These are phyloP conservation scores for Sebastes elongatus DNA, from an alignment of 2,797 vertebrate species.

Conservation along the genomic window DNA sequence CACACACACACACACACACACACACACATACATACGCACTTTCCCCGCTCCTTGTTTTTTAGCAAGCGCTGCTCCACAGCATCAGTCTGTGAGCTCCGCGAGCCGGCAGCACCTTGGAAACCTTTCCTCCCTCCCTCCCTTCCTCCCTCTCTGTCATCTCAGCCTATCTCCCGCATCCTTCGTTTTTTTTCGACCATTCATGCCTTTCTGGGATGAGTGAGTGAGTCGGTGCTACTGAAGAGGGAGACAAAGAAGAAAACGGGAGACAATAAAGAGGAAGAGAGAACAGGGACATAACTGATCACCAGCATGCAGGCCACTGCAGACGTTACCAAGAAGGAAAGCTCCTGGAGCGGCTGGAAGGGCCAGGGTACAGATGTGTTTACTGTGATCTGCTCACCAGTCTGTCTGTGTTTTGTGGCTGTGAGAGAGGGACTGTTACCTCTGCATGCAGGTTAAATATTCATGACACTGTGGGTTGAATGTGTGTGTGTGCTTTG, in stretches of 20 bases:
- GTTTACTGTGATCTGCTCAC: constrained; percentile 55
- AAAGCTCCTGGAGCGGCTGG: constrained; percentile 96
- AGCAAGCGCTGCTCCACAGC: constrained; percentile 79
- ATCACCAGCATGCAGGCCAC: constrained; percentile 93
- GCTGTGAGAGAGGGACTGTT: constrained; percentile 21
- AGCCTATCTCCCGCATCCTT: constrained; percentile 65
- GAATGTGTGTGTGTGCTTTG: constrained; percentile 10
- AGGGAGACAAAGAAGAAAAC: constrained; percentile 74
- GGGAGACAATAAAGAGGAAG: constrained; percentile 53
- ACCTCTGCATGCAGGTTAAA: constrained; percentile 42
- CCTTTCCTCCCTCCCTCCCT: constrained; percentile 67
- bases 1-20: constrained; percentile 13
- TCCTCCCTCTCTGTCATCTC: constrained; percentile 64
- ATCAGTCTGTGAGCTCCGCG: constrained; percentile 85
- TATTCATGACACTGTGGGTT: constrained; percentile 3
- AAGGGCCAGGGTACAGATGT: constrained; percentile 94
- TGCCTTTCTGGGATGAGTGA: constrained; percentile 85
- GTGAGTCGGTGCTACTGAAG: constrained; percentile 71
- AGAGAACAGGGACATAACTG: constrained; percentile 60
- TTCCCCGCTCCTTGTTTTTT: constrained; percentile 47
- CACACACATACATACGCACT: constrained; percentile 44
- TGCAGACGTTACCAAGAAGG: constrained; percentile 94
- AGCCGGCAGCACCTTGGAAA: constrained; percentile 81
- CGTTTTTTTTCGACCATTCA: constrained; percentile 76
- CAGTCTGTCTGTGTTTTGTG: constrained; percentile 45